Conservation (phyloP, 2,113 vertebrate species). For the Furnarius figulus region DNA sequence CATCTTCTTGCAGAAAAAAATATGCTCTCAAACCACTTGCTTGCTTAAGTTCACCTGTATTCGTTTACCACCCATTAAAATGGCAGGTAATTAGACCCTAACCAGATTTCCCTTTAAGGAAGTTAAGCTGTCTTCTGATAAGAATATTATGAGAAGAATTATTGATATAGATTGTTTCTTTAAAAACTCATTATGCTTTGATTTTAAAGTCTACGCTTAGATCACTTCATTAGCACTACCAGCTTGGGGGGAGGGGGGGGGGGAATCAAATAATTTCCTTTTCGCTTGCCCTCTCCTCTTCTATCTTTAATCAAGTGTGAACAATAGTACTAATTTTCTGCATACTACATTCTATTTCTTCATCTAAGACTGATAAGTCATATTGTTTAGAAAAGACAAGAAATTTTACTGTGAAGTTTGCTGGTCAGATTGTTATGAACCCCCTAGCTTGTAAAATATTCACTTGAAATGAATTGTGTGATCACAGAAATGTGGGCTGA, state of each 20-base stretch:
- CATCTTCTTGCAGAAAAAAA: background rate
- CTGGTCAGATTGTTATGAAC: background rate
- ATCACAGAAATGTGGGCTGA: conserved; percentile 13
- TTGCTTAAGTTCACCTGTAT: background rate
- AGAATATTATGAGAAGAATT: background rate
- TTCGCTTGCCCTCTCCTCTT: background rate
- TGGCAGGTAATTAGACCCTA: background rate
- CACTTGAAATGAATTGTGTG: background rate
- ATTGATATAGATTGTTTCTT: background rate
- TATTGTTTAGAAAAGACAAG: background rate
- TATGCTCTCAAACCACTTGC: background rate
- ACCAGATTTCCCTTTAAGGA: background rate
- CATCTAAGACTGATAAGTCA: background rate
- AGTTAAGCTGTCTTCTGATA: background rate
- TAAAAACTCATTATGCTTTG: background rate
- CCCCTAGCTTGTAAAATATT: background rate
- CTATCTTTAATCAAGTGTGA: conserved; percentile 17
- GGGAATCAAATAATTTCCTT: background rate
- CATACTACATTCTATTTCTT: background rate
- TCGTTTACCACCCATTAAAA: background rate
- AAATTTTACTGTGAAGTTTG: background rate
- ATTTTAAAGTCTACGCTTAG: background rate
- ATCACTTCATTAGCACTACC: background rate
- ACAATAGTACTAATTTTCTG: conserved; percentile 22
- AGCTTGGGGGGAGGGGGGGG: no score